Evolutionary conservation across 2,888 invertebrate species (phyloP).

Genomic region (Unio delphinus): DNA sequence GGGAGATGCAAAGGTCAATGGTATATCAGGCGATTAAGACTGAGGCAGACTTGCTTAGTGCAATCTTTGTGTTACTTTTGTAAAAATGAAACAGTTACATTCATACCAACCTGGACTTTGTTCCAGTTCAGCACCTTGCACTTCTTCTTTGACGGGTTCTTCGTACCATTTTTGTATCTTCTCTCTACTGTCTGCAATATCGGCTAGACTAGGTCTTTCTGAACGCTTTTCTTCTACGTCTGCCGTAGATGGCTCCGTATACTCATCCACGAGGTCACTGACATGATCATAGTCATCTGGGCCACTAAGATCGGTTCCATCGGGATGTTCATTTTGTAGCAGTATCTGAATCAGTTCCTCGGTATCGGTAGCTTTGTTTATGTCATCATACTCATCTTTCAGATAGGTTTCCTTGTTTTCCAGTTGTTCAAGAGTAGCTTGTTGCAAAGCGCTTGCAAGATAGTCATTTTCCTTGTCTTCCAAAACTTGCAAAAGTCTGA

Average conservation of each 20-base stretch:
- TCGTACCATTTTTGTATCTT: neutral
- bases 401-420: constrained; percentile 35
- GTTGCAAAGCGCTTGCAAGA: constrained; percentile 53
- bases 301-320: too few species aligned
- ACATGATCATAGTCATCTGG: constrained; percentile 1
- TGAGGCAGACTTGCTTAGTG: too few species aligned
- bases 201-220: neutral
- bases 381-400: constrained; percentile 34
- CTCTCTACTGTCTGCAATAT: too few species aligned
- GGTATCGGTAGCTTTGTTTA: constrained; percentile 38
- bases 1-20: too few species aligned
- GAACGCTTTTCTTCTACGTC: constrained; percentile 1
- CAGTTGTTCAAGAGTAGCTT: constrained; percentile 51
- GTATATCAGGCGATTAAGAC: too few species aligned
- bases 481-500: constrained; percentile 28
- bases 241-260: neutral
- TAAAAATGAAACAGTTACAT: too few species aligned
- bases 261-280: constrained; percentile 5
- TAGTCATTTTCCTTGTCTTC: constrained; percentile 59
- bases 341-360: constrained; percentile 38
- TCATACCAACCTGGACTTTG: neutral
- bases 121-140: neutral
- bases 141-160: constrained; percentile 1
- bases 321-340: constrained; percentile 1
- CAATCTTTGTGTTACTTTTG: too few species aligned